A percentile compares a stretch with the other conserved stretches of the same genome.
phyloP scores from a whole-genome alignment of 2,113 vertebrate genomes.

The Lagopus muta region DNA sequence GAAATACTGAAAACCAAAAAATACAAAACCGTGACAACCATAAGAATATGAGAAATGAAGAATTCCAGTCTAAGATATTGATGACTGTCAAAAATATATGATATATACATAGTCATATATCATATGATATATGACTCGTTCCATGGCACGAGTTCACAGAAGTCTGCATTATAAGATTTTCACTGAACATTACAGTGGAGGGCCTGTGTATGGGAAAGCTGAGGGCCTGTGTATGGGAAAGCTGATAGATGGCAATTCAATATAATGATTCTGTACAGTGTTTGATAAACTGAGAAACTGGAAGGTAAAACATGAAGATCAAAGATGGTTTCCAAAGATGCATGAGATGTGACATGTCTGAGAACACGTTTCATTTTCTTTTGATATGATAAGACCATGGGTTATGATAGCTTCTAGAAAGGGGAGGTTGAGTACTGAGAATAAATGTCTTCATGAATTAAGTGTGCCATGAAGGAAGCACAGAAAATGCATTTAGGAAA shows the following conservation, averaged over 20 bases:
- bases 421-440: background rate
- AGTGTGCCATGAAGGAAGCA: background rate
- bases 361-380: background rate
- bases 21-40: too few species aligned
- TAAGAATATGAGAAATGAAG: background rate
- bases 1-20: too few species aligned
- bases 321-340: background rate
- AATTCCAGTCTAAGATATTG: background rate
- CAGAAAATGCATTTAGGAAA: background rate
- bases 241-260: background rate
- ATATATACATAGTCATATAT: too few species aligned
- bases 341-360: background rate
- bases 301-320: background rate
- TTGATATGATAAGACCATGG: background rate
- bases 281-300: background rate
- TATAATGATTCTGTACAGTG: fast-evolving
- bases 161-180: background rate
- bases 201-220: background rate
- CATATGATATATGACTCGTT: too few species aligned
- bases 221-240: background rate
- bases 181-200: background rate
- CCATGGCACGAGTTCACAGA: background rate
- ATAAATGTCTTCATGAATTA: background rate
- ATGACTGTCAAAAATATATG: background rate
- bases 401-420: background rate